Conservation (phyloP, 2,113 vertebrate species). For the Vidua chalybeata region DNA sequence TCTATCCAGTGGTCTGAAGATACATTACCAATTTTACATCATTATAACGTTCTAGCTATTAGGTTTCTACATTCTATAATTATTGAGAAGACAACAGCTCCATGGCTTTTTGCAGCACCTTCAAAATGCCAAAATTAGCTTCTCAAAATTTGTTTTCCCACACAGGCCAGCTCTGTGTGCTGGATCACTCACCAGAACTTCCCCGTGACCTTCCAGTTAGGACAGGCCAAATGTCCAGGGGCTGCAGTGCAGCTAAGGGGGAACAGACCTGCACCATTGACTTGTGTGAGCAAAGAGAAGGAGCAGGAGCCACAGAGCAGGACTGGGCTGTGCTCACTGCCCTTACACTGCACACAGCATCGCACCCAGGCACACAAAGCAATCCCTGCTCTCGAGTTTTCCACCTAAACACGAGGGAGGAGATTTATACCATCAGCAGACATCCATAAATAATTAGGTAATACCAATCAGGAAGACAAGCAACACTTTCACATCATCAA, state of each 20-base stretch:
- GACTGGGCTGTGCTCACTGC: background rate
- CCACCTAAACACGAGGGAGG: background rate
- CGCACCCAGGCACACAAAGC: background rate
- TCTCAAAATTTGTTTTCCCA: background rate
- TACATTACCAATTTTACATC: background rate
- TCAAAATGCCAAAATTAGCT: background rate
- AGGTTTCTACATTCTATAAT: background rate
- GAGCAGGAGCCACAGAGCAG: fast-evolving
- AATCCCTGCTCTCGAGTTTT: background rate
- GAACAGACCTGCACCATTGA: background rate
- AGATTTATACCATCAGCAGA: background rate
- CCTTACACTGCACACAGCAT: fast-evolving
- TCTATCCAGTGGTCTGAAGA: background rate
- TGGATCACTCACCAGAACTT: background rate
- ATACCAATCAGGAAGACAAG: background rate
- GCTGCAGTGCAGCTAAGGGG: background rate
- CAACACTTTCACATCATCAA: background rate
- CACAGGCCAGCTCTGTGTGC: fast-evolving
- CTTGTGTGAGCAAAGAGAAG: background rate
- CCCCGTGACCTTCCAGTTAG: background rate
- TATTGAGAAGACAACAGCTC: background rate
- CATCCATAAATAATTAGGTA: background rate
- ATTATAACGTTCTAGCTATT: background rate
- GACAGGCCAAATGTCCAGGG: fast-evolving
- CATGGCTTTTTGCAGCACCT: background rate